These are phyloP conservation scores for Staurois parvus DNA, from an alignment of 2,797 vertebrate genomes.

Conservation along the genomic window DNA sequence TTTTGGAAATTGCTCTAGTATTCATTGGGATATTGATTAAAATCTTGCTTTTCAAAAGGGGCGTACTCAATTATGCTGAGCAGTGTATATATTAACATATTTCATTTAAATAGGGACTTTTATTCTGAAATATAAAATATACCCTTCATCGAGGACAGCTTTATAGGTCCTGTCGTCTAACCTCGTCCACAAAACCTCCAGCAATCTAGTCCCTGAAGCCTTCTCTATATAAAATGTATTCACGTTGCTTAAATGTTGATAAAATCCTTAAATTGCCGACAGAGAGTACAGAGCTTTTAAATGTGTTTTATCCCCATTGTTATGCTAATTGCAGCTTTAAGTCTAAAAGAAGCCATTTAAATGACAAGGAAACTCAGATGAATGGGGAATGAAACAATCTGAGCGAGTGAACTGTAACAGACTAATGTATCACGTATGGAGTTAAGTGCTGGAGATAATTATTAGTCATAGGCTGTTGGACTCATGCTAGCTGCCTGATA, in stretches of 20 bases:
- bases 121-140: too few relatives aligned
- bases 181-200: too few relatives aligned
- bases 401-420: background rate
- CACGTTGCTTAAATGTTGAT: background rate
- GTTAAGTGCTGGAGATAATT: background rate
- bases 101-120: too few relatives aligned
- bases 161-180: too few relatives aligned
- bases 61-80: too few relatives aligned
- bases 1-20: too few relatives aligned
- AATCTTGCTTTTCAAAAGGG: too few relatives aligned
- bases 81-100: too few relatives aligned
- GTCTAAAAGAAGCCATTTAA: conserved; percentile 4
- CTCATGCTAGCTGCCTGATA: background rate
- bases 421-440: background rate
- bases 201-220: too few relatives aligned
- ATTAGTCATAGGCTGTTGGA: background rate
- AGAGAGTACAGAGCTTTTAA: background rate
- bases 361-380: background rate
- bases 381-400: background rate
- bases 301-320: background rate
- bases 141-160: too few relatives aligned
- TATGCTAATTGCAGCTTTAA: background rate
- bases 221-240: background rate
- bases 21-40: too few relatives aligned
- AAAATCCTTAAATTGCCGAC: background rate